Conservation (phyloP, 2,888 invertebrate genomes). For the Sycophila texana region DNA sequence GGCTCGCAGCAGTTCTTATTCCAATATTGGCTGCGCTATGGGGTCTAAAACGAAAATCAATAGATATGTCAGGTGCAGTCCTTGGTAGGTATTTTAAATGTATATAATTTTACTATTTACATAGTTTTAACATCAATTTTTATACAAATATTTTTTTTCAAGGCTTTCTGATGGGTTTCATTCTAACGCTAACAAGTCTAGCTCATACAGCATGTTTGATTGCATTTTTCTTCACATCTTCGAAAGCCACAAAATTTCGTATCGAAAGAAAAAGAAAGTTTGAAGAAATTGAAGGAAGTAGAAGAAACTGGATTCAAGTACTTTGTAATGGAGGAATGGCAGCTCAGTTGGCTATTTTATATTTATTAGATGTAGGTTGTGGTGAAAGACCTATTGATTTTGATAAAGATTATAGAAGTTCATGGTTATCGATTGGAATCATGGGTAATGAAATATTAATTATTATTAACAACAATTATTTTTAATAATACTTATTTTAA, state of each 20-base stretch:
- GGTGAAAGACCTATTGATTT: constrained; percentile 89
- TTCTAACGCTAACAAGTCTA: constrained; percentile 86
- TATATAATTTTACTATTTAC: not conserved
- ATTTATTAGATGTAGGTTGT: constrained; percentile 87
- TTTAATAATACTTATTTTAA: not conserved
- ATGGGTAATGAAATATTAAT: constrained; percentile 77
- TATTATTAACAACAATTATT: not conserved
- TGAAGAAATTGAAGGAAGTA: constrained; percentile 88
- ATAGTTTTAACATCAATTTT: not conserved
- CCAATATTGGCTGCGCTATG: constrained; percentile 82
- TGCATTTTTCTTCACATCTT: constrained; percentile 87
- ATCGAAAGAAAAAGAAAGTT: constrained; percentile 84
- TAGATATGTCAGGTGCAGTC: constrained; percentile 84
- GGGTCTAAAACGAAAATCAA: constrained; percentile 83
- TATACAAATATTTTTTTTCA: constrained; percentile 57
- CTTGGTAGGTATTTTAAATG: constrained; percentile 75
- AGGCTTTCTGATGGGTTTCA: constrained; percentile 85
- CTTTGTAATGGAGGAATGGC: constrained; percentile 94
- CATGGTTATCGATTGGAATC: constrained; percentile 89
- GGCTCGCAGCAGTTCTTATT: constrained; percentile 81
- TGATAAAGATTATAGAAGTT: constrained; percentile 83
- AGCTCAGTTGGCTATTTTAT: constrained; percentile 85
- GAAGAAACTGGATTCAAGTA: constrained; percentile 93
- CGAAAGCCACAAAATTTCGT: constrained; percentile 88
- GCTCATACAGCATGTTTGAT: constrained; percentile 85